Base-by-base conservation (phyloP, 30 jellyfish, hydroid and myxozoan genomes). In the Hydra vulgaris region DNA sequence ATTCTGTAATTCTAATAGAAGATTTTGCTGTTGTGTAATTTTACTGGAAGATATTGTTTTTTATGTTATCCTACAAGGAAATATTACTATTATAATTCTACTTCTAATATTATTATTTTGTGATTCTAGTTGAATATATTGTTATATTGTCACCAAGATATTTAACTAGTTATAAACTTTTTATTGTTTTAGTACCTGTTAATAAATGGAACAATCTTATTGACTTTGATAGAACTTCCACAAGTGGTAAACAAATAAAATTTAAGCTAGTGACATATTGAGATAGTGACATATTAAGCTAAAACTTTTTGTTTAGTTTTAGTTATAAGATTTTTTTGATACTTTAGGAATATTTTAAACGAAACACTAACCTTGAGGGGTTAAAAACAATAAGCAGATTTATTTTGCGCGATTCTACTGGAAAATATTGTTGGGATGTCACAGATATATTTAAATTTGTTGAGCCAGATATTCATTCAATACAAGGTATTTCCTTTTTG, bases 401-500 rank as follows among this genome's bases (percentile, higher is more conserved):
- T 55, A 94, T 94, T 26, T 66, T 94, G 25, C 81, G 99, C 19
- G 99, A 94, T 81, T 73, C 83, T 83, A 74, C 95, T 71, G 99
- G 99, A 69, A 94, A 88, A 74, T 83, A 94, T 67, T 87, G 95
- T 27, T 94, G 99, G 99, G 99, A 94, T 71, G 89, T 84, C 4
- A 74, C 99, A 7, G 89, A 84, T 15, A 66, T 94, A 27, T 94
- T 82, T 73, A 61, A 73, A 25, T 19, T 18, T 3, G 61, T 25
- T 23, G 67, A 73, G 73, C 20, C 40, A 19, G 81, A 26, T 25
- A 7, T 73, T 7, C 12, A 19, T 73, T 22, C 8, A 20, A 25
- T 73, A 73, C 7, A 8, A 73, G 66, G 81, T 26, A 23, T 3
- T 1, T 68, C 7, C 16, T 15, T 56, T 56, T 15, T 56, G 17